These are phyloP conservation scores for Catocala nupta DNA, from an alignment of 2,888 invertebrate species.

Conservation along the genomic window DNA sequence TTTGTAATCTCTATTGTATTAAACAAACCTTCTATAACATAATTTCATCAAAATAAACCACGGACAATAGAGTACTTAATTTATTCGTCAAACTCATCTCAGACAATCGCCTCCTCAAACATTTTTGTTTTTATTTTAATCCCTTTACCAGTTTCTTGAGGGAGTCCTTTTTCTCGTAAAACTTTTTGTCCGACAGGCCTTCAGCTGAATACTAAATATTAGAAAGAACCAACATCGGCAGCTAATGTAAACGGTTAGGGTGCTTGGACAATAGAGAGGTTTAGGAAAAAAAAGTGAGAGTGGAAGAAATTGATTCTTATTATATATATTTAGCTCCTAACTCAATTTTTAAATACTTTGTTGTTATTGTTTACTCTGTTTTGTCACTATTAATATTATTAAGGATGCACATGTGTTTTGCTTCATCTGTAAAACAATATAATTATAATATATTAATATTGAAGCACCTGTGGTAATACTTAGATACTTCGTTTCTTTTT, in stretches of 20 bases:
- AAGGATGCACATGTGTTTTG: too few species aligned
- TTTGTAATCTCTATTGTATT: too few species aligned
- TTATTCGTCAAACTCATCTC: constrained; percentile 39
- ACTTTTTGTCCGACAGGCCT: constrained; percentile 34
- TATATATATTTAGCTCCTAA: too few species aligned
- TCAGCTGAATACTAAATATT: constrained; percentile 44
- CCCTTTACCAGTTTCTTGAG: constrained; percentile 35
- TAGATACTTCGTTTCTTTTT: too few species aligned
- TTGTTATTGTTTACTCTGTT: too few species aligned
- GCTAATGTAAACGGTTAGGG: constrained; percentile 10
- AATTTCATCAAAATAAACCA: constrained; percentile 23
- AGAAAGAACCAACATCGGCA: constrained; percentile 9
- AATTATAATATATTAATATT: too few species aligned
- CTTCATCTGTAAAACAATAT: too few species aligned
- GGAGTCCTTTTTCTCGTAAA: constrained; percentile 19
- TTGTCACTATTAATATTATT: too few species aligned
- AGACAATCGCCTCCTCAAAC: constrained; percentile 41
- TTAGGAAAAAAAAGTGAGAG: background rate
- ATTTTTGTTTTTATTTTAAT: constrained; percentile 47
- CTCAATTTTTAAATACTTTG: too few species aligned
- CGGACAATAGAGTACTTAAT: constrained; percentile 33
- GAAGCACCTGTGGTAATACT: too few species aligned
- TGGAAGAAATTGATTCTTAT: too few species aligned
- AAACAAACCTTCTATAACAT: background rate
- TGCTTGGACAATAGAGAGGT: background rate